Conservation (phyloP, 2,113 vertebrate genomes). For the Prionailurus viverrinus region DNA sequence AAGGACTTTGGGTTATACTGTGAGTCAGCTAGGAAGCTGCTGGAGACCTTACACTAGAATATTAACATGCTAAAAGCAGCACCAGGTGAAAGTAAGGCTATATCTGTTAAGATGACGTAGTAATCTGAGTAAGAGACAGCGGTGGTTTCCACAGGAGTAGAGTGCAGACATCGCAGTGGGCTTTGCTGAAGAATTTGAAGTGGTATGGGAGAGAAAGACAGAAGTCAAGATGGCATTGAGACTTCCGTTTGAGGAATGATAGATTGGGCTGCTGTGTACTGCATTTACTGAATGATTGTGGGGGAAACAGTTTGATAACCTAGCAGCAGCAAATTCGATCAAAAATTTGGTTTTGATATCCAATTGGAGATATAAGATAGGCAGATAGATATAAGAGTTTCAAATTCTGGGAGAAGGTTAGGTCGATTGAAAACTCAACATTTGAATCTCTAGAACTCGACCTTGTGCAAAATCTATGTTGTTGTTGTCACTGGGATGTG, state of each 20-base stretch:
- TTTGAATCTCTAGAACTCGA: slow-evolving; percentile 10
- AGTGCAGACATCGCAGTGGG: not conserved
- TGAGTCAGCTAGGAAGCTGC: not conserved
- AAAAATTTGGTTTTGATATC: not conserved
- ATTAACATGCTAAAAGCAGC: not conserved
- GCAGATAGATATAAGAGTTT: not conserved
- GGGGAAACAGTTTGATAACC: not conserved
- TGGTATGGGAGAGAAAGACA: not conserved
- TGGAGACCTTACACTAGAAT: not conserved
- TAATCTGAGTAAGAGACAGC: not conserved
- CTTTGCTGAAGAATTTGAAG: not conserved
- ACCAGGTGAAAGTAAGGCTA: not conserved
- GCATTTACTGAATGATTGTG: not conserved
- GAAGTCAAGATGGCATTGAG: not conserved
- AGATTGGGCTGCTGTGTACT: not conserved
- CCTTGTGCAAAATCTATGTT: not conserved
- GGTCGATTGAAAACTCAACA: not conserved
- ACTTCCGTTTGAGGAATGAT: not conserved
- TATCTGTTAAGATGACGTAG: not conserved
- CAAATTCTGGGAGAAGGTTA: not conserved
- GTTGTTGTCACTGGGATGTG: not conserved
- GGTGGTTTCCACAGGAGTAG: not conserved
- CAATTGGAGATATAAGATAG: not conserved
- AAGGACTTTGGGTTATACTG: not conserved
- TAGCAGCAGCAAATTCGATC: not conserved